A percentile compares a stretch with the other conserved stretches of the same genome.
phyloP scores from a whole-genome alignment of 1,140 invertebrate species.

The Limonius californicus region DNA sequence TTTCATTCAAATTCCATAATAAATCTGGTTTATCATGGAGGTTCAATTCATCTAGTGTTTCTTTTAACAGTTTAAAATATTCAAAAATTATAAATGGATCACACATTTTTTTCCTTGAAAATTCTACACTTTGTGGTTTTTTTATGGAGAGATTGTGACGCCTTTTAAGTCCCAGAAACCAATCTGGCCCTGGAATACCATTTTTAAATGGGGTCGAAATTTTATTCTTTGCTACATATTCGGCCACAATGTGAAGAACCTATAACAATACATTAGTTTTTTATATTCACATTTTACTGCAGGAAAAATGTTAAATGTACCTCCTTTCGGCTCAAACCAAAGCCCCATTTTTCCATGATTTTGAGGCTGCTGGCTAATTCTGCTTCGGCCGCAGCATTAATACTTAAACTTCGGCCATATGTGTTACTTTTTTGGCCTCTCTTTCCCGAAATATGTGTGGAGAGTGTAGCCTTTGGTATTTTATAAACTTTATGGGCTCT shows the following conservation, averaged over 20 bases:
- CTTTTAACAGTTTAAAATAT: constrained; percentile 4
- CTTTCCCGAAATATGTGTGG: neutral
- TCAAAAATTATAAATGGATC: too few relatives aligned
- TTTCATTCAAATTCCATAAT: constrained; percentile 43
- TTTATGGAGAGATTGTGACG: neutral
- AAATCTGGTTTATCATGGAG: neutral
- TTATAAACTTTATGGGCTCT: constrained; percentile 6
- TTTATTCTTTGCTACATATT: neutral
- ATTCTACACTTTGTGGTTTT: neutral
- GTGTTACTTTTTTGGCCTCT: neutral
- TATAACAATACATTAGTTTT: too few relatives aligned
- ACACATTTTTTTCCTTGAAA: neutral
- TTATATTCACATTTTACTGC: too few relatives aligned
- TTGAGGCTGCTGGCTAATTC: neutral
- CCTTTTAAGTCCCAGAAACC: constrained; percentile 2
- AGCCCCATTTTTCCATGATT: neutral
- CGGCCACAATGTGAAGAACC: neutral
- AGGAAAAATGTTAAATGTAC: too few relatives aligned
- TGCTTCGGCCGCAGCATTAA: neutral
- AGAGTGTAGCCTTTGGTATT: constrained; percentile 1
- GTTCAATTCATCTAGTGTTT: neutral
- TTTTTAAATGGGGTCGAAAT: neutral
- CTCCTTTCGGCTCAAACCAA: neutral
- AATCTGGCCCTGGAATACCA: neutral
- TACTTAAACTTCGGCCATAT: neutral